Evolutionary conservation across 2,888 invertebrate species (phyloP).

Genomic region (Ectobius pallidus): DNA sequence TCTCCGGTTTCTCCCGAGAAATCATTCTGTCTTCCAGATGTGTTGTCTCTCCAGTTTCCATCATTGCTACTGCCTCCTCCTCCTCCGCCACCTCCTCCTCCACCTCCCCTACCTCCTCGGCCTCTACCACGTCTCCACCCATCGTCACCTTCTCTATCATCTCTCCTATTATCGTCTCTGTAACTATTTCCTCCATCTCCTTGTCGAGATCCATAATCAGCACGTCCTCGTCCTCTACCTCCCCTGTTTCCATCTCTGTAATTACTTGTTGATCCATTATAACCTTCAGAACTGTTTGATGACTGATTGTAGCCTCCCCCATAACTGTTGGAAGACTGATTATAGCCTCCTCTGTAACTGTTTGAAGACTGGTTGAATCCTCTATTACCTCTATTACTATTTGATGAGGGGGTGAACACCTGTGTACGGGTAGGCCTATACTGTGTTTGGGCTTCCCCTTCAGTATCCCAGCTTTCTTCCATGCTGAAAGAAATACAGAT

Average conservation of each 20-base stretch:
- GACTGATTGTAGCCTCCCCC: too few species aligned
- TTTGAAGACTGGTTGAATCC: too few species aligned
- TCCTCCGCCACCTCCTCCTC: background rate
- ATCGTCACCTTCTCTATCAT: background rate
- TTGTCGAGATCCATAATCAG: too few species aligned
- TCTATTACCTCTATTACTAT: too few species aligned
- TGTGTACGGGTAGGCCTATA: slow-evolving; percentile 20
- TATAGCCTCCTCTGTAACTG: too few species aligned
- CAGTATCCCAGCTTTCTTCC: slow-evolving; percentile 28
- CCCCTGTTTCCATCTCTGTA: too few species aligned
- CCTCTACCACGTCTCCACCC: background rate
- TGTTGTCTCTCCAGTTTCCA: background rate
- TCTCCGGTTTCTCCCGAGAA: background rate
- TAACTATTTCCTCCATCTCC: too few species aligned
- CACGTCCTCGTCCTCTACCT: too few species aligned
- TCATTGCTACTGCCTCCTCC: background rate
- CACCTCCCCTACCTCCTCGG: background rate
- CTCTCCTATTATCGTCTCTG: background rate
- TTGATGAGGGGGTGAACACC: too few species aligned
- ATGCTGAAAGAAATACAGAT: background rate
- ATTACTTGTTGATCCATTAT: background rate
- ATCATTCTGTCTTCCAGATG: background rate
- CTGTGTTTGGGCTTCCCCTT: background rate
- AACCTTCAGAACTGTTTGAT: too few species aligned
- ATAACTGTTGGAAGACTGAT: too few species aligned